A percentile compares a stretch with the other conserved stretches of the same genome.
Evolutionary conservation across 1,140 invertebrate species (phyloP).

Genomic region (Papilio aristodemus): DNA sequence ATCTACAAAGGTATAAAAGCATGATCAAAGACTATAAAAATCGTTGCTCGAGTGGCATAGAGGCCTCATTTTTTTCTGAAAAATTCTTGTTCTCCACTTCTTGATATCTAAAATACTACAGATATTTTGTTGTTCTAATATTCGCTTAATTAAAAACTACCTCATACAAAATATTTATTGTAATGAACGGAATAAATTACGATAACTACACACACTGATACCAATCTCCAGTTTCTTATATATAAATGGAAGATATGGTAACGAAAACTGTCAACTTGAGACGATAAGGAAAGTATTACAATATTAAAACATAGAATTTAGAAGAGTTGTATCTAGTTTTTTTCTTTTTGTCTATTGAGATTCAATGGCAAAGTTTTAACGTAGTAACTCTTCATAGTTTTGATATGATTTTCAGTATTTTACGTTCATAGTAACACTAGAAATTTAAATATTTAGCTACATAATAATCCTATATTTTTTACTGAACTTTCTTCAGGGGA

Average conservation of each 20-base stretch:
- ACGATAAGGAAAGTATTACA: background rate
- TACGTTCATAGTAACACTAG: too few species aligned
- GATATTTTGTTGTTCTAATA: slow-evolving; percentile 18
- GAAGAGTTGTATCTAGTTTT: too few species aligned
- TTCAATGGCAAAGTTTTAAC: too few species aligned
- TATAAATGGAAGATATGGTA: background rate
- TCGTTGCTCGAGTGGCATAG: background rate
- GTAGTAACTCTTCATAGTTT: too few species aligned
- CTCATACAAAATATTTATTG: slow-evolving; percentile 24
- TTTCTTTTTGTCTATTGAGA: too few species aligned
- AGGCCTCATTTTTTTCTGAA: background rate
- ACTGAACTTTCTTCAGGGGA: too few species aligned
- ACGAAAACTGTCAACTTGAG: slow-evolving; percentile 22
- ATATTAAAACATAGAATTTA: too few species aligned
- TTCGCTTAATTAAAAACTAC: slow-evolving; percentile 19
- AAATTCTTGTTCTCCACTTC: background rate
- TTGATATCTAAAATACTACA: background rate
- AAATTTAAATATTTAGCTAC: too few species aligned
- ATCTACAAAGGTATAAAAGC: background rate
- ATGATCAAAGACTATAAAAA: background rate
- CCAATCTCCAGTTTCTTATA: slow-evolving; percentile 25
- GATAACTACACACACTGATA: slow-evolving; percentile 19
- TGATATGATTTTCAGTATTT: too few species aligned
- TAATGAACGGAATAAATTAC: slow-evolving; percentile 30
- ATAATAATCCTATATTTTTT: too few species aligned